Base-by-base conservation (phyloP, 2,797 vertebrate species). In the Trematomus bernacchii region DNA sequence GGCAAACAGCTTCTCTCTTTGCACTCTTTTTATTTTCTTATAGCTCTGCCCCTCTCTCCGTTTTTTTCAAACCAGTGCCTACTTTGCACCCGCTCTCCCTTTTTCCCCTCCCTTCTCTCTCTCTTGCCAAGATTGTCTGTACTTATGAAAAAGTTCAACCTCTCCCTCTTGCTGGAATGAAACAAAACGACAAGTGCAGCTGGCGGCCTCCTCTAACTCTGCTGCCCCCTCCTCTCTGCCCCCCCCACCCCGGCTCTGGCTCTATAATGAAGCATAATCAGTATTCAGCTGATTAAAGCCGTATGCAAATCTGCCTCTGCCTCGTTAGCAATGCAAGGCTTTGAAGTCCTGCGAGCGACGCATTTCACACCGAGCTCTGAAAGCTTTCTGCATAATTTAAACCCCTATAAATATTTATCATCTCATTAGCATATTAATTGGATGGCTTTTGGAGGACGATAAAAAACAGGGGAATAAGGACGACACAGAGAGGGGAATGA, bases 371-470 rank as follows among this genome's bases (percentile, higher is more conserved):
- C 94, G 94, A 95, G 97, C 96, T 97, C 96, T 97, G 97, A 98
- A 97, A 99, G 97, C 96, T 93, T 97, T 97, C 96, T 97, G 97
- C 97, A 99, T 98, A 99, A 99, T 99, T 99, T 97, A 98, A 98
- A 95, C 89, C 5, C 87, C 93, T 96, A 99, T 99, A 99, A 99
- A 99, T 99, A 99, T 99, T 98, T 99, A 99, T 99, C 96, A 97
- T 95, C 92, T 95, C 92, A 98, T 99, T 99, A 97, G 96, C 98
- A 99, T 99, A 98, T 99, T 99, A 98, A 99, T 99, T 99, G 97
- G 97, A 97, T 95, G 92, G 93, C 94, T 95, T 96, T 95, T 93
- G 93, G 94, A 92, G 91, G 92, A 93, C 84, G 93, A 93, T 91
- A 94, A 92, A 92, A 93, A 93, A 89, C 90, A 87, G 88, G 88